phyloP scores from a whole-genome alignment of 2,113 vertebrate species.

The Clarias gariepinus region DNA sequence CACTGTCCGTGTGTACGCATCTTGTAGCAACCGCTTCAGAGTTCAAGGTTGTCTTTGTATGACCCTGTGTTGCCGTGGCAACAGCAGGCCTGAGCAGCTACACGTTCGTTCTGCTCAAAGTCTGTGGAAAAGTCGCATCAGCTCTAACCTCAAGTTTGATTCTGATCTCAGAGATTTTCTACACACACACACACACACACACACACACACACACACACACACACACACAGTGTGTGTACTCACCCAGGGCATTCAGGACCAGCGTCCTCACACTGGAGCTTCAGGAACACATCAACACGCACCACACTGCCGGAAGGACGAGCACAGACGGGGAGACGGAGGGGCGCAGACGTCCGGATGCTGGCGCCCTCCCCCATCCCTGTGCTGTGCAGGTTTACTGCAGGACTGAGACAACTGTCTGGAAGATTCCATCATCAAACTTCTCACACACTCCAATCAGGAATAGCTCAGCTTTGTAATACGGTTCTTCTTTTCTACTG shows the following conservation, averaged over 20 bases:
- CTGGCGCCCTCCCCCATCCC: not conserved
- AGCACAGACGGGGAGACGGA: not conserved
- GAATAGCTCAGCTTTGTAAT: slow-evolving; percentile 77
- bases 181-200: not conserved
- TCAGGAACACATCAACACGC: slow-evolving; percentile 54
- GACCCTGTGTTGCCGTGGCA: not conserved
- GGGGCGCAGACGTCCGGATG: not conserved
- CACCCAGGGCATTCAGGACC: slow-evolving; percentile 54
- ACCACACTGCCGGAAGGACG: not conserved
- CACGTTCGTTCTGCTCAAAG: not conserved
- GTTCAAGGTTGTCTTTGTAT: not conserved
- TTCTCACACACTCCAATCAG: slow-evolving; percentile 70
- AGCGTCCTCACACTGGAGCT: slow-evolving; percentile 40
- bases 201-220: not conserved
- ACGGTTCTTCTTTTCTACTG: slow-evolving; percentile 76
- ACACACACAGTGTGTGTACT: not conserved
- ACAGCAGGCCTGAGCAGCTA: not conserved
- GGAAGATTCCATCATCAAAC: slow-evolving; percentile 72
- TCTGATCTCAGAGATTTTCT: slow-evolving; percentile 45
- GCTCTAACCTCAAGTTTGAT: not conserved
- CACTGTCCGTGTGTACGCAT: not conserved
- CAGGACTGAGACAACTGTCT: slow-evolving; percentile 53
- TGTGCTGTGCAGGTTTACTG: not conserved
- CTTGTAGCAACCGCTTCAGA: not conserved
- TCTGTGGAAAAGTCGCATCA: not conserved